phyloP scores from a whole-genome alignment of 2,888 invertebrate genomes.

The Drosophila monieri region DNA sequence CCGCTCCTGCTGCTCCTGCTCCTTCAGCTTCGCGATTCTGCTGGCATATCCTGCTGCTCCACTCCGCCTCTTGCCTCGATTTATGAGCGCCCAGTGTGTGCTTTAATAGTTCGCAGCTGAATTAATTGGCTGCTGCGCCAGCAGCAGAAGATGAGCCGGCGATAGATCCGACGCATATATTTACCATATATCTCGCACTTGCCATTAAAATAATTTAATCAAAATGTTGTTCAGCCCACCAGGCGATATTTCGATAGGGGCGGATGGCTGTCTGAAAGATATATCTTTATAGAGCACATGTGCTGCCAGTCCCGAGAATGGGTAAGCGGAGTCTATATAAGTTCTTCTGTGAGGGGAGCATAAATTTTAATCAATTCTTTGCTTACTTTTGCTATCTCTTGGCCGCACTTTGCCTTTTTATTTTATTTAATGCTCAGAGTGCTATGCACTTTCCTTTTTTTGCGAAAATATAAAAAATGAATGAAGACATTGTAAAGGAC shows the following conservation, averaged over 20 bases:
- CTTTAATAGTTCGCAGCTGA: conserved; percentile 79
- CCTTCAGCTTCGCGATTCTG: conserved; percentile 4
- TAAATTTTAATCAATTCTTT: conserved; percentile 79
- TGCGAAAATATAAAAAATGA: neutral
- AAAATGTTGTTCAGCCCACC: conserved; percentile 68
- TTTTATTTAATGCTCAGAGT: conserved; percentile 63
- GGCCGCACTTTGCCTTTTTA: conserved; percentile 51
- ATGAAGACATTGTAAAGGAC: neutral
- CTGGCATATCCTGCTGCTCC: conserved; percentile 13
- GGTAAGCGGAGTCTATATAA: conserved; percentile 1
- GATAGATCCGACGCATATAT: conserved; percentile 57
- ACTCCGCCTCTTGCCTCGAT: conserved; percentile 67
- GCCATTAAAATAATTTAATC: conserved; percentile 78
- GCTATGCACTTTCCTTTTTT: conserved; percentile 48
- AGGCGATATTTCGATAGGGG: conserved; percentile 64
- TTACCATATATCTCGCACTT: conserved; percentile 70
- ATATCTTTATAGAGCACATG: conserved; percentile 52
- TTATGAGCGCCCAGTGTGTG: conserved; percentile 79
- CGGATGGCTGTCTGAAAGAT: conserved; percentile 40
- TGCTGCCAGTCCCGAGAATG: conserved; percentile 38
- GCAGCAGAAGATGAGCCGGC: conserved; percentile 36
- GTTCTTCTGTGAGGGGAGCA: conserved; percentile 47
- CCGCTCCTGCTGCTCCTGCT: conserved; percentile 19
- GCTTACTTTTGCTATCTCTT: conserved; percentile 64
- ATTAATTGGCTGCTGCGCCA: conserved; percentile 73